A percentile compares a stretch with the other conserved stretches of the same genome.
Evolutionary conservation across 2,888 invertebrate genomes (phyloP).

Genomic region (Torymus tubicola): DNA sequence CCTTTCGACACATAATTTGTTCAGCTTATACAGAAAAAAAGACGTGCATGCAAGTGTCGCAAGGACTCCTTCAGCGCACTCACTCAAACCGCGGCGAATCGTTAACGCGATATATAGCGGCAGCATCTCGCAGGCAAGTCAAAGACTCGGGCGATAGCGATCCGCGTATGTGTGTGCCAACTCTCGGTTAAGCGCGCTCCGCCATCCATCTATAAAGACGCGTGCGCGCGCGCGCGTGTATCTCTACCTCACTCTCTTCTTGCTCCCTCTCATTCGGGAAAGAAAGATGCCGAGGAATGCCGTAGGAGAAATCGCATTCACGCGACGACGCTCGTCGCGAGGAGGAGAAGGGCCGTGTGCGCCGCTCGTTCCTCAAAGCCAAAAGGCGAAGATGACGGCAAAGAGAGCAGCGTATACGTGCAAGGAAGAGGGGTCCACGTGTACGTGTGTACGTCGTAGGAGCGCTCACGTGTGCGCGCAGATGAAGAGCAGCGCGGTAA

Average conservation of each 20-base stretch:
- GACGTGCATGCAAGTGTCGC: neutral
- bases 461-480: neutral
- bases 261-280: neutral
- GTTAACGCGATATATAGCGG: neutral
- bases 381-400: conserved; percentile 24
- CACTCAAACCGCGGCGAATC: neutral
- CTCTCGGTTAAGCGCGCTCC: too few relatives aligned
- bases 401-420: neutral
- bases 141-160: conserved; percentile 4
- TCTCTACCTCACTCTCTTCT: too few relatives aligned
- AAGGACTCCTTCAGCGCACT: too few relatives aligned
- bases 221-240: too few relatives aligned
- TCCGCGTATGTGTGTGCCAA: neutral
- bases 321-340: neutral
- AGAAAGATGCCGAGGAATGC: neutral
- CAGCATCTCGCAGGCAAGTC: neutral
- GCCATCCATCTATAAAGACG: too few relatives aligned
- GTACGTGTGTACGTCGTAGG: neutral
- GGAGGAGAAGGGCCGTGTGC: neutral
- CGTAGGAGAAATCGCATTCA: conserved; percentile 10
- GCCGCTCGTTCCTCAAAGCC: conserved; percentile 27
- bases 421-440: too few relatives aligned
- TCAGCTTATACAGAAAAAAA: neutral
- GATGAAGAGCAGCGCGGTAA: conserved; percentile 2
- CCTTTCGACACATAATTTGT: too few relatives aligned